These are phyloP conservation scores for Cremastinae sp. DNA, from an alignment of 2,888 invertebrate species.

Conservation along the genomic window DNA sequence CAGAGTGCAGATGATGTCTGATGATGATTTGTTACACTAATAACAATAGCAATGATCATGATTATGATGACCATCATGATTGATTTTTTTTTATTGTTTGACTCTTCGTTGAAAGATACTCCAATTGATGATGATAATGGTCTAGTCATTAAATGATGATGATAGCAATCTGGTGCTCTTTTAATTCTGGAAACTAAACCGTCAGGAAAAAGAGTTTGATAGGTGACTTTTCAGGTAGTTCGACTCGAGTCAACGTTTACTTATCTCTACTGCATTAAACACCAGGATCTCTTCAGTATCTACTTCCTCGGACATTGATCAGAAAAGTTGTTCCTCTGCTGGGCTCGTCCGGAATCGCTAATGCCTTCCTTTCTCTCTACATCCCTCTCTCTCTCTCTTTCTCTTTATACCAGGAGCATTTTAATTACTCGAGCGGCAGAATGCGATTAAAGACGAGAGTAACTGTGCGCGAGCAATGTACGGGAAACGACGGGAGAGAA, in stretches of 20 bases:
- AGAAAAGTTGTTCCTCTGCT: conserved; percentile 53
- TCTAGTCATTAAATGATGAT: too few species aligned
- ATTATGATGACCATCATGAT: too few species aligned
- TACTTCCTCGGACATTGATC: conserved; percentile 60
- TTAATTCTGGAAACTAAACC: not conserved
- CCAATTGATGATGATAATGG: too few species aligned
- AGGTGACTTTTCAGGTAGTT: conserved; percentile 47
- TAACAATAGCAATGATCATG: too few species aligned
- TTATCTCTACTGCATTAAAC: conserved; percentile 60
- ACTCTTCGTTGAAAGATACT: too few species aligned
- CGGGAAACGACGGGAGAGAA: conserved; percentile 57
- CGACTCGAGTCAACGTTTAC: conserved; percentile 60
- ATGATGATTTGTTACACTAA: too few species aligned
- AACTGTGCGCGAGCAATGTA: conserved; percentile 65
- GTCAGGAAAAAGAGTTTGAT: conserved; percentile 15
- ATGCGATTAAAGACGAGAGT: conserved; percentile 65
- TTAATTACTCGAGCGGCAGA: conserved; percentile 68
- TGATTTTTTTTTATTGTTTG: too few species aligned
- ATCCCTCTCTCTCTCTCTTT: too few species aligned
- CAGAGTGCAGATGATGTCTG: too few species aligned
- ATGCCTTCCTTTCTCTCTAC: conserved; percentile 41
- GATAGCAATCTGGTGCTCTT: too few species aligned
- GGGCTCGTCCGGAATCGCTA: conserved; percentile 55
- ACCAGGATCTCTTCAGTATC: conserved; percentile 26
- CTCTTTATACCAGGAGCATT: conserved; percentile 60